These are phyloP conservation scores for Diplogasteroides magnus DNA, from an alignment of 1,140 invertebrate species.

Conservation along the genomic window DNA sequence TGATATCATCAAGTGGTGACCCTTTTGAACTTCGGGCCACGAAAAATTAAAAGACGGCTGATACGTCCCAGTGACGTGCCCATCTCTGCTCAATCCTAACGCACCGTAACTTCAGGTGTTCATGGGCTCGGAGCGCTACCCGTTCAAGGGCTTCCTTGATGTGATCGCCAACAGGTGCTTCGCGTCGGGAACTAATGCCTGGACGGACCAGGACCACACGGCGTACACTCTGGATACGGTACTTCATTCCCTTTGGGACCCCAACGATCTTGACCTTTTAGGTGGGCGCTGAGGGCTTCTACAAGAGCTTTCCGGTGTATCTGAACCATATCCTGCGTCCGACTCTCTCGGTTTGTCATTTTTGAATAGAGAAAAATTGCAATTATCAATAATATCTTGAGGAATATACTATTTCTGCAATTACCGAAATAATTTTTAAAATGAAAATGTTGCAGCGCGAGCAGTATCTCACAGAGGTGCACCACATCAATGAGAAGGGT, in stretches of 20 bases:
- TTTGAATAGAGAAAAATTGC: background rate
- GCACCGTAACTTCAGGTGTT: constrained; percentile 69
- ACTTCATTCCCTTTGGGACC: background rate
- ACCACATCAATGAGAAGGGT: constrained; percentile 79
- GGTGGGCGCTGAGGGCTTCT: constrained; percentile 75
- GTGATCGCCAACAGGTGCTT: constrained; percentile 79
- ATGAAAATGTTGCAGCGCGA: constrained; percentile 68
- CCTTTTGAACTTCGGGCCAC: too few relatives aligned
- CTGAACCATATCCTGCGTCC: constrained; percentile 82
- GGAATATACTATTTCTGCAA: background rate
- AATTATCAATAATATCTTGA: background rate
- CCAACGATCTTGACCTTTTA: background rate
- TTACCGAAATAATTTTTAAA: constrained; percentile 14
- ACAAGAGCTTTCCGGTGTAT: constrained; percentile 80
- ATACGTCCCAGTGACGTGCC: too few relatives aligned
- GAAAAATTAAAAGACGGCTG: too few relatives aligned
- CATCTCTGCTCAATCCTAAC: too few relatives aligned
- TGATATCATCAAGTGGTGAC: too few relatives aligned
- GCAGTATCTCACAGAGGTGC: constrained; percentile 80
- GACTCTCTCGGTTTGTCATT: constrained; percentile 67
- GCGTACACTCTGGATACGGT: constrained; percentile 79
- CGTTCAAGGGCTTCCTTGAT: constrained; percentile 76
- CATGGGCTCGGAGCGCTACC: constrained; percentile 80
- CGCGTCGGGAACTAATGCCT: constrained; percentile 82
- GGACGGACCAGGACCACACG: constrained; percentile 76